A percentile compares a stretch with the other conserved stretches of the same genome.
Evolutionary conservation across 1,140 invertebrate genomes (phyloP).

Genomic region (Chionoecetes opilio): DNA sequence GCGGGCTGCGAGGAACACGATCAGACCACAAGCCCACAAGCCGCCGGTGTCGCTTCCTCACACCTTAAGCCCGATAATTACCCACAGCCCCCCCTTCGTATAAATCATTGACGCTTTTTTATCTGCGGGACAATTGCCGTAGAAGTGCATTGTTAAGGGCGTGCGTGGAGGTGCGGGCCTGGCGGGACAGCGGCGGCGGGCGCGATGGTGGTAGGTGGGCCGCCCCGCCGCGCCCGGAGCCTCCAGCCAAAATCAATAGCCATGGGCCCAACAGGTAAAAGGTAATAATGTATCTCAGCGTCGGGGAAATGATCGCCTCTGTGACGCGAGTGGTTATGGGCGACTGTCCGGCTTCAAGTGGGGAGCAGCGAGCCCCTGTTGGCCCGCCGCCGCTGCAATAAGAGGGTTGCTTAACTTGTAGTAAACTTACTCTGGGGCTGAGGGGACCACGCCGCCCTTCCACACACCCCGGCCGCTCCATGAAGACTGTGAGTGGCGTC

Average conservation of each 20-base stretch:
- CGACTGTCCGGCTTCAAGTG: conserved; percentile 33
- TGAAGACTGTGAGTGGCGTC: not conserved
- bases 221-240: conserved; percentile 34
- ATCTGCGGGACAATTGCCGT: not conserved
- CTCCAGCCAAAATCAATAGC: conserved; percentile 75
- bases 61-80: not conserved
- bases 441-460: not conserved
- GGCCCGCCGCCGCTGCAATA: conserved; percentile 47
- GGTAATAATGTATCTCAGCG: conserved; percentile 63
- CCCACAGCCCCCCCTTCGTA: not conserved
- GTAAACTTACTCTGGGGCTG: conserved; percentile 39
- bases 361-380: conserved; percentile 29
- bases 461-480: not conserved
- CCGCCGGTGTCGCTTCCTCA: not conserved
- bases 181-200: not conserved
- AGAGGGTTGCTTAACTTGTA: conserved; percentile 60
- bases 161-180: not conserved
- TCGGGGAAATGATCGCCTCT: conserved; percentile 55
- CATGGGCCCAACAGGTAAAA: conserved; percentile 68
- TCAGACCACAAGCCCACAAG: not conserved
- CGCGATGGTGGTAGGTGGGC: not conserved
- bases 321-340: conserved; percentile 61
- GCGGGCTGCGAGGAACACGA: not conserved
- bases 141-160: not conserved
- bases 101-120: not conserved